A percentile compares a stretch with the other conserved stretches of the same genome.
These are phyloP conservation scores for Caenorhabditis doughertyi DNA, from an alignment of 2,888 invertebrate genomes.

Conservation along the genomic window DNA sequence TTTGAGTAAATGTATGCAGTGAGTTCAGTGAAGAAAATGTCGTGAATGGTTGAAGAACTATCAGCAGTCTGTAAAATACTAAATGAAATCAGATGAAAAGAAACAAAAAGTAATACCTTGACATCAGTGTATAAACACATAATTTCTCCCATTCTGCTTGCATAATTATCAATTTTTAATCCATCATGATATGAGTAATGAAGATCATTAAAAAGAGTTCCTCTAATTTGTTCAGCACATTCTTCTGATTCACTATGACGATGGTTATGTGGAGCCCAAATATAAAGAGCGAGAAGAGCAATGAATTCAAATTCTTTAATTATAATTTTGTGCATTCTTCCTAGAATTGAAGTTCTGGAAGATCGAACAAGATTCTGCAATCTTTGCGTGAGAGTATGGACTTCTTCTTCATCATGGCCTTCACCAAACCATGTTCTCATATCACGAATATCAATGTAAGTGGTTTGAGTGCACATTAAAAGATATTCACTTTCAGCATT, in stretches of 20 bases:
- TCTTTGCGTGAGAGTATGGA: constrained; percentile 9
- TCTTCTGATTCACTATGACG: constrained; percentile 5
- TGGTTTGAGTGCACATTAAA: constrained; percentile 58
- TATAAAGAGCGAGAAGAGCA: constrained; percentile 48
- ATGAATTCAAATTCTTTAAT: constrained; percentile 60
- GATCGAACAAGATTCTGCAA: constrained; percentile 25
- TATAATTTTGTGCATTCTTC: constrained; percentile 53
- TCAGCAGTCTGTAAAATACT: constrained; percentile 42
- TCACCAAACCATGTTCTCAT: constrained; percentile 40
- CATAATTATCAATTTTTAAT: constrained; percentile 63
- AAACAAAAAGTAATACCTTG: constrained; percentile 23
- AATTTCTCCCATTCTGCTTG: constrained; percentile 55
- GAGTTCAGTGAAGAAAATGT: constrained; percentile 43
- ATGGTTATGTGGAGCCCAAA: constrained; percentile 56
- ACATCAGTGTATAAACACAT: constrained; percentile 59
- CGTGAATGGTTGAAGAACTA: constrained; percentile 32
- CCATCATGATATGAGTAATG: constrained; percentile 58
- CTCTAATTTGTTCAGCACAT: constrained; percentile 26
- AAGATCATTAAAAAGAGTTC: constrained; percentile 48
- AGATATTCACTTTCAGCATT: constrained; percentile 15
- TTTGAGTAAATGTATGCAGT: constrained; percentile 14
- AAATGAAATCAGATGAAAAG: not conserved
- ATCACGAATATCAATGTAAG: constrained; percentile 52
- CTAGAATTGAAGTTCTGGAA: constrained; percentile 19
- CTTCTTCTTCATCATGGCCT: constrained; percentile 1